phyloP scores from a whole-genome alignment of 2,113 vertebrate species.

The Calidris pugnax region DNA sequence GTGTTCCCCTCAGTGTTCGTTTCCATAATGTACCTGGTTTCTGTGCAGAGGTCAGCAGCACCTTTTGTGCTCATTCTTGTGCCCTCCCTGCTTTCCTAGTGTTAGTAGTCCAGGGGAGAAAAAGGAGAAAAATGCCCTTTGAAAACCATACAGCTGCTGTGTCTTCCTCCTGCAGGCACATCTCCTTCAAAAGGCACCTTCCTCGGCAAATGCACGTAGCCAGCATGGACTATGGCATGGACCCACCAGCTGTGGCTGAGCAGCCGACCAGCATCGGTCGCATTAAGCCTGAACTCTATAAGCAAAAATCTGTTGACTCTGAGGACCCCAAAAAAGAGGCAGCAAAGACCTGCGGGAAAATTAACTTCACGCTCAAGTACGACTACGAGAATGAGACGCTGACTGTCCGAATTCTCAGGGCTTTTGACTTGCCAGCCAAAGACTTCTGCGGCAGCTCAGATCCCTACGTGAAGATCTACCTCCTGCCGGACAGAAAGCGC shows the following conservation, averaged over 20 bases:
- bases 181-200: conserved; percentile 93
- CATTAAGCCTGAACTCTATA: conserved; percentile 94
- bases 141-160: neutral
- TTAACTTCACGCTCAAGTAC: conserved; percentile 96
- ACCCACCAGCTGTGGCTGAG: conserved; percentile 79
- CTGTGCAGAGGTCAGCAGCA: neutral
- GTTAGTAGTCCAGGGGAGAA: too few species aligned
- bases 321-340: conserved; percentile 87
- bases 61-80: fast-evolving
- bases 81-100: neutral
- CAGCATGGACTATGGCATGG: conserved; percentile 87
- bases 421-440: conserved; percentile 94
- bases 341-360: conserved; percentile 89
- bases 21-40: fast-evolving
- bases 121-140: neutral
- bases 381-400: conserved; percentile 93
- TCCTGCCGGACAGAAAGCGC: conserved; percentile 94
- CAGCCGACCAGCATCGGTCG: conserved; percentile 91
- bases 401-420: conserved; percentile 90
- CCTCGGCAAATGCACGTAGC: conserved; percentile 92
- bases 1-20: neutral
- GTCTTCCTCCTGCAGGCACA: conserved; percentile 79
- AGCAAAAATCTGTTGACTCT: conserved; percentile 85
- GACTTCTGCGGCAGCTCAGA: conserved; percentile 98
- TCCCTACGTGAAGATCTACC: conserved; percentile 98